Percentiles rank a stretch among this genome's conserved stretches.
phyloP scores from a whole-genome alignment of 2,888 invertebrate species.

The Mesodorylaimus sp. region DNA sequence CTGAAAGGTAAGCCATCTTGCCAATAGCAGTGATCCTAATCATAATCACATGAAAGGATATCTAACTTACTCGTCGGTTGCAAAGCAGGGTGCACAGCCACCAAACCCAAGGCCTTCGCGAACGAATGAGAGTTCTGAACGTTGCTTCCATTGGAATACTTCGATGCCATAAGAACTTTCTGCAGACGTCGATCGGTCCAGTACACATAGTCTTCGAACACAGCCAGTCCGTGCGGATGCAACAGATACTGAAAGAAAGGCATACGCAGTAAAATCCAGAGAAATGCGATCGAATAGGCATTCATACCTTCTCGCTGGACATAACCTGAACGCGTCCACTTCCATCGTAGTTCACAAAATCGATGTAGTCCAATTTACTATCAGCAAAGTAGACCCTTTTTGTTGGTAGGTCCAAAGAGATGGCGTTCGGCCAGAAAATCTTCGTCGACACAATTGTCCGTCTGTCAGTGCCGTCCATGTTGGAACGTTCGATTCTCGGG shows the following conservation, averaged over 20 bases:
- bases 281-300: neutral
- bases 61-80: constrained; percentile 46
- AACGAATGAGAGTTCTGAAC: constrained; percentile 55
- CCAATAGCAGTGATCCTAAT: neutral
- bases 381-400: constrained; percentile 89
- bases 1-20: constrained; percentile 10
- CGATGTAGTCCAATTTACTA: constrained; percentile 87
- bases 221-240: constrained; percentile 79
- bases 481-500: constrained; percentile 80
- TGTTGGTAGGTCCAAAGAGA: constrained; percentile 83
- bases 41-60: neutral
- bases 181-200: constrained; percentile 74
- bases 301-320: constrained; percentile 32
- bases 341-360: constrained; percentile 91
- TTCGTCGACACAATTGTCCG: constrained; percentile 45
- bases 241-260: constrained; percentile 53
- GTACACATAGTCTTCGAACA: constrained; percentile 87
- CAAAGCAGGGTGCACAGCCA: constrained; percentile 78
- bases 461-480: constrained; percentile 80
- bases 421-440: constrained; percentile 93
- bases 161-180: constrained; percentile 22
- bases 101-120: constrained; percentile 80
- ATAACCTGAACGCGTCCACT: constrained; percentile 62
- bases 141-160: constrained; percentile 27
- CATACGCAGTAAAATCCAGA: neutral